phyloP scores from a whole-genome alignment of 2,888 invertebrate species.

The Ryuthela nishihirai region DNA sequence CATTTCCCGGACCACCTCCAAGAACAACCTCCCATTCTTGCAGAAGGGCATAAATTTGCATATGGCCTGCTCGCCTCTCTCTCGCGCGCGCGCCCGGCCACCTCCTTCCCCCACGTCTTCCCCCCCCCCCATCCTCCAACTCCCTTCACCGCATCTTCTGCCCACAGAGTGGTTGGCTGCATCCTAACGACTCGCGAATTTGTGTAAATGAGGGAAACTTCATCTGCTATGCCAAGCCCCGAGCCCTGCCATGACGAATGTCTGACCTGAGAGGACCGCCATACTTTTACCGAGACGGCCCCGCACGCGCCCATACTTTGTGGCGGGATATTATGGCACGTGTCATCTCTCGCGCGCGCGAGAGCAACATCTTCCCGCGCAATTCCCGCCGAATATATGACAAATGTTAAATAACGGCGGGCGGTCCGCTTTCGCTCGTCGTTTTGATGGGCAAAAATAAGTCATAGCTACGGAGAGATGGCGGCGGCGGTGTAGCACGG shows the following conservation, averaged over 20 bases:
- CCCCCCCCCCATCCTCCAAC: background rate
- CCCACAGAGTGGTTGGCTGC: conserved; percentile 7
- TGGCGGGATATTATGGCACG: background rate
- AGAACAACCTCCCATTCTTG: conserved; percentile 24
- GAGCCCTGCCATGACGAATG: conserved; percentile 35
- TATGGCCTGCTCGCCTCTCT: too few relatives aligned
- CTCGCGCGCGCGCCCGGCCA: too few relatives aligned
- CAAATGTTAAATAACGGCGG: conserved; percentile 36
- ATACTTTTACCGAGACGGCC: background rate
- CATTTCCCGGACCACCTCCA: conserved; percentile 9
- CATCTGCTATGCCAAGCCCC: too few relatives aligned
- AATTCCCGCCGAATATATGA: conserved; percentile 16
- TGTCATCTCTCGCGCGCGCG: background rate
- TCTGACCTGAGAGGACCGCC: conserved; percentile 30
- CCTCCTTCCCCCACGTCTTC: conserved; percentile 14
- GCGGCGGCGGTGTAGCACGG: too few relatives aligned
- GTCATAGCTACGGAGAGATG: conserved; percentile 14
- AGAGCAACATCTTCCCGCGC: too few relatives aligned
- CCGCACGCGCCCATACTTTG: background rate
- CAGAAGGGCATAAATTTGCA: conserved; percentile 38
- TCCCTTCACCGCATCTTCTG: conserved; percentile 1
- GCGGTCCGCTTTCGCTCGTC: conserved; percentile 4
- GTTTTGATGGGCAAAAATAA: conserved; percentile 36
- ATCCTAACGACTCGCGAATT: conserved; percentile 30
- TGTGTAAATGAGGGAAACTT: conserved; percentile 36